Base-by-base conservation (phyloP, 2,888 invertebrate species). In the Cerastoderma edule region DNA sequence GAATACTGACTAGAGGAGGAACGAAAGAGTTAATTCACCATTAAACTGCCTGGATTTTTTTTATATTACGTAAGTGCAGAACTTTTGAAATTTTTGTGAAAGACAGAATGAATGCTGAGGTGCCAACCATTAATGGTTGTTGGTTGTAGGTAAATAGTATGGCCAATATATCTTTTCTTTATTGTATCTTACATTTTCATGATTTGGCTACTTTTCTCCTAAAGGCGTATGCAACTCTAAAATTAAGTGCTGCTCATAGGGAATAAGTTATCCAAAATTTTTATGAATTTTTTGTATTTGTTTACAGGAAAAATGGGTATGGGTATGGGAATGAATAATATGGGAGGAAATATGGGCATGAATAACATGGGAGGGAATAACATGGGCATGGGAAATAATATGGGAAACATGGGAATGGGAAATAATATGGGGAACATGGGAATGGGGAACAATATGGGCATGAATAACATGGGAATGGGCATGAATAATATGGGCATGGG, bases 281-380 rank as follows among this genome's bases (percentile, higher is more conserved):
- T 16, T 16, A 39, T 10, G 16, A 39, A 10, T 46, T n/a, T 2
- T 46, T 46, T 22, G 19, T 46, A n/a, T n/a, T 46, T 46, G 19
- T 13, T 50, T 50, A 24, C 50, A 60, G 39, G 24, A 8, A 68
- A 56, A 32, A 72, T 72, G 71, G 72, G 72, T 22, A 63, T 63
- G 60, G 69, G 69, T 4, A 30, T 48, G 66, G 53, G 53, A 8
- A 27, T 16, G 30, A 30, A 30, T 28, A 66, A 28, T 13, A 53
- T 53, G 53, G 54, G 64, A 35, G 67, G 46, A 24, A 72, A 64
- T n/a, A 68, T 67, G 74, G 64, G 69, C 24, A 53, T 48, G 57
- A 78, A 70, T 60, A 69, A 72, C 24, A 78, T 66, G 53, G 66
- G 71, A 28, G 68, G 63, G 74, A 63, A 63, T 35, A 72, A 67